Conservation (phyloP, 2,797 vertebrate genomes). For the Megaceryle alcyon region DNA sequence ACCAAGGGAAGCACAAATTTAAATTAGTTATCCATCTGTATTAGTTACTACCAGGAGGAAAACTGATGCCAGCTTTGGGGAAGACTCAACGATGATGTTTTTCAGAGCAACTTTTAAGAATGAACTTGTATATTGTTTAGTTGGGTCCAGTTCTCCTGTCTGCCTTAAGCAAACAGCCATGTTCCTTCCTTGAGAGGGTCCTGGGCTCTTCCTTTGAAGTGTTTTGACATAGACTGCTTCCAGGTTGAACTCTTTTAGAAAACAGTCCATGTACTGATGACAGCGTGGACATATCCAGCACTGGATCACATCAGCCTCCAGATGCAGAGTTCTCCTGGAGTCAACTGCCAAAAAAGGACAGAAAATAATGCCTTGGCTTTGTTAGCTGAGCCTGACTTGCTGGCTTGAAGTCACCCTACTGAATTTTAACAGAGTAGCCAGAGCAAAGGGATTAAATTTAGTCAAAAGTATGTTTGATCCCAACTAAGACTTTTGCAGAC, state of each 20-base stretch:
- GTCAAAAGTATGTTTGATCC: neutral
- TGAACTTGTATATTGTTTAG: neutral
- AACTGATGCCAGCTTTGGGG: neutral
- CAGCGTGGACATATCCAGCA: neutral
- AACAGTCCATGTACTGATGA: neutral
- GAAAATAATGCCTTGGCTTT: neutral
- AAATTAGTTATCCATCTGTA: neutral
- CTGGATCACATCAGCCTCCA: neutral
- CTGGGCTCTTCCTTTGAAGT: neutral
- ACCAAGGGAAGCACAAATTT: neutral
- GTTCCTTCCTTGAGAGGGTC: neutral
- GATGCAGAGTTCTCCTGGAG: neutral
- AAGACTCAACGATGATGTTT: neutral
- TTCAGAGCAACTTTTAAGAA: neutral
- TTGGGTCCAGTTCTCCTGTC: neutral
- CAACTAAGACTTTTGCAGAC: neutral
- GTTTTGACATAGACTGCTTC: neutral
- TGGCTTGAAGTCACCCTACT: neutral
- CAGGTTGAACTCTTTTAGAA: neutral
- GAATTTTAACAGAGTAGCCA: neutral
- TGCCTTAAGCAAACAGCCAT: neutral
- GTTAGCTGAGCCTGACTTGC: neutral
- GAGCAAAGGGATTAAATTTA: neutral
- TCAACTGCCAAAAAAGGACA: neutral
- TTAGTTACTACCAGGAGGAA: neutral